A percentile compares a stretch with the other conserved stretches of the same genome.
Conservation (phyloP, 2,797 vertebrate genomes). For the Gymnothorax reevesii region DNA sequence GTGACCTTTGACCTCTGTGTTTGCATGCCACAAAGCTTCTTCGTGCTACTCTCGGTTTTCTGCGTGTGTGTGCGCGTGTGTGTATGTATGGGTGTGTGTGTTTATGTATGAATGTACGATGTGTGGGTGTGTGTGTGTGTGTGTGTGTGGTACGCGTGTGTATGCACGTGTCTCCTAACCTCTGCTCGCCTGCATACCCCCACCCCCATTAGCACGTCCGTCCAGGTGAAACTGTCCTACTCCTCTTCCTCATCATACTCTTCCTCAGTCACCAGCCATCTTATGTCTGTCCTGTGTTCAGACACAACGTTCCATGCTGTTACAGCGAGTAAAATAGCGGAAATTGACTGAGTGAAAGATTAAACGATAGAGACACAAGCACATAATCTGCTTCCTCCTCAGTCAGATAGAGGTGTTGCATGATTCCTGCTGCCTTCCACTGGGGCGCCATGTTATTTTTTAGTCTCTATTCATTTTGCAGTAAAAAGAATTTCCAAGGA, state of each 20-base stretch:
- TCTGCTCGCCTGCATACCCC: conserved; percentile 59
- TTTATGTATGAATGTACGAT: conserved; percentile 32
- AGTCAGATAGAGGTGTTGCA: conserved; percentile 85
- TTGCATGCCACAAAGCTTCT: conserved; percentile 79
- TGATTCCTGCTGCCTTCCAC: conserved; percentile 83
- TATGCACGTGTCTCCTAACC: conserved; percentile 62
- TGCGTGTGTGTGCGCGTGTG: conserved; percentile 43
- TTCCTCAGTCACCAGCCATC: conserved; percentile 81
- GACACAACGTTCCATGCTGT: conserved; percentile 79
- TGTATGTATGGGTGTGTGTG: conserved; percentile 50
- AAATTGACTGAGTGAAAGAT: conserved; percentile 52
- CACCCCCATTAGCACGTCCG: conserved; percentile 74
- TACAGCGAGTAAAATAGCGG: conserved; percentile 65
- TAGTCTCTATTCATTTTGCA: conserved; percentile 97
- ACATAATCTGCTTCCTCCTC: conserved; percentile 54
- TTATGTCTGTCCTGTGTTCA: conserved; percentile 87
- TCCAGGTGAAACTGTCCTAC: conserved; percentile 73
- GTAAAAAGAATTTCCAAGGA: conserved; percentile 97
- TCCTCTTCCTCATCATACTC: conserved; percentile 61
- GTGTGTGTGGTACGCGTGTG: conserved; percentile 54
- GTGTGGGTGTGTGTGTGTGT: conserved; percentile 44
- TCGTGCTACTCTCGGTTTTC: conserved; percentile 49
- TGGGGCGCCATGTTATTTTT: conserved; percentile 97
- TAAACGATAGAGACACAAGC: conserved; percentile 67
- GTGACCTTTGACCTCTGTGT: conserved; percentile 68